Base-by-base conservation (phyloP, 2,113 vertebrate genomes). In the Tenebrosternarchus preto region DNA sequence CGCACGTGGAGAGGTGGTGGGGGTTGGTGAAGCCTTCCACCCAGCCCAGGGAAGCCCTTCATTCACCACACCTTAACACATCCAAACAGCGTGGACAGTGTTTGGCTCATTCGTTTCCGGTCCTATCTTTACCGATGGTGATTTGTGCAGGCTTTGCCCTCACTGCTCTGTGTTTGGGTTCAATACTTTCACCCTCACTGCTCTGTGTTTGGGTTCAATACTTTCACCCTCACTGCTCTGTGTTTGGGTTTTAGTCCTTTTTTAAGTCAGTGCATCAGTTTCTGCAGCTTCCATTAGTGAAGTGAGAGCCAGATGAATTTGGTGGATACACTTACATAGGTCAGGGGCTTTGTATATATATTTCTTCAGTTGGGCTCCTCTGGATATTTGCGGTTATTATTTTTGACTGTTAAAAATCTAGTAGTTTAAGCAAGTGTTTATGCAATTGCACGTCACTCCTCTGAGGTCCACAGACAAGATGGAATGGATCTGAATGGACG, bases 21-120 rank as follows among this genome's bases (percentile, higher is more conserved):
- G 85, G 55, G 55, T 20, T 5, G 39, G 33, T 2, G 33, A 12
- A 15, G 12, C 12, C 55, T n/a, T 73, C 66, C 72, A 64, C 61
- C n/a, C 22, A 60, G 80, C 56, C 25, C 29, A 68, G 39, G 36
- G 77, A 83, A 73, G 25, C 78, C 61, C 66, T 64, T 15, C 79
- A 50, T 66, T 59, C 78, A 76, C 64, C 31, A 61, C 73, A 88
- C 88, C 82, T 85, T 88, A 88, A 84, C 77, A 83, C 60, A 84
- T 73, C 87, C 86, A 76, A 63, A 74, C 71, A 17, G 77, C 72
- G 75, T 83, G 57, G 68, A 60, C 39, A n/a, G 69, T 50, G 77
- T 50, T 57, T 63, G 43, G 39, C 78, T 78, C 64, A 83, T 74
- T 83, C 56, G 81, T 83, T 78, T 68, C 5, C 19, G 24, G 70